Evolutionary conservation across 2,888 invertebrate species (phyloP).

Genomic region (Chrysolina oricalcia): DNA sequence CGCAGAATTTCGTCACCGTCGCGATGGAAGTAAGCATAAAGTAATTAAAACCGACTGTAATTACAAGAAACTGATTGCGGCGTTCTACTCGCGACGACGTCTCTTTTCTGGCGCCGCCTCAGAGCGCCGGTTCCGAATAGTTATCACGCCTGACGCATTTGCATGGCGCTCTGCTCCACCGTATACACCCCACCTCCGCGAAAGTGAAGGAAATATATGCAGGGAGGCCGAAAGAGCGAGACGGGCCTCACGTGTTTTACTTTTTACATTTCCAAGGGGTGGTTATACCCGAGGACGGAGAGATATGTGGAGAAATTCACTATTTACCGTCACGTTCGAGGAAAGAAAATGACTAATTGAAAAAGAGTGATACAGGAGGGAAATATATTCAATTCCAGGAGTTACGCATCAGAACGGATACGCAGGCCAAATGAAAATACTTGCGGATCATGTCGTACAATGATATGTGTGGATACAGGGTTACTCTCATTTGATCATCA

Average conservation of each 20-base stretch:
- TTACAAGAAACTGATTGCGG: slow-evolving; percentile 70
- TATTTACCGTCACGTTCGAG: slow-evolving; percentile 66
- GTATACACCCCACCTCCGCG: slow-evolving; percentile 65
- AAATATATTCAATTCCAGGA: slow-evolving; percentile 62
- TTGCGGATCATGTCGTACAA: not conserved
- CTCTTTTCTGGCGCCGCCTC: slow-evolving; percentile 70
- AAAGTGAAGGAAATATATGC: slow-evolving; percentile 63
- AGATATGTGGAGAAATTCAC: slow-evolving; percentile 64
- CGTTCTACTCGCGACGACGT: slow-evolving; percentile 70
- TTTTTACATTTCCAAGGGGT: slow-evolving; percentile 63
- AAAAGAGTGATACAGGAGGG: slow-evolving; percentile 58
- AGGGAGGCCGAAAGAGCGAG: slow-evolving; percentile 59
- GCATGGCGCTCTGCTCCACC: slow-evolving; percentile 68
- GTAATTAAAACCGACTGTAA: slow-evolving; percentile 66
- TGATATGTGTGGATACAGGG: not conserved
- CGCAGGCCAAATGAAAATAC: slow-evolving; percentile 29
- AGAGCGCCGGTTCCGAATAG: slow-evolving; percentile 70
- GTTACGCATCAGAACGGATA: slow-evolving; percentile 57
- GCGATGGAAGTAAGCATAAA: slow-evolving; percentile 64
- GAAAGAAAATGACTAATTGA: slow-evolving; percentile 63
- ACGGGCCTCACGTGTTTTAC: slow-evolving; percentile 65
- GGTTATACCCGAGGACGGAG: slow-evolving; percentile 54
- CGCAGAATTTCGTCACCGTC: slow-evolving; percentile 46
- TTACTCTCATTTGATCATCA: not conserved
- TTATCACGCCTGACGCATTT: slow-evolving; percentile 73